These are phyloP conservation scores for Synchiropus splendidus DNA, from an alignment of 2,113 vertebrate species.

Conservation along the genomic window DNA sequence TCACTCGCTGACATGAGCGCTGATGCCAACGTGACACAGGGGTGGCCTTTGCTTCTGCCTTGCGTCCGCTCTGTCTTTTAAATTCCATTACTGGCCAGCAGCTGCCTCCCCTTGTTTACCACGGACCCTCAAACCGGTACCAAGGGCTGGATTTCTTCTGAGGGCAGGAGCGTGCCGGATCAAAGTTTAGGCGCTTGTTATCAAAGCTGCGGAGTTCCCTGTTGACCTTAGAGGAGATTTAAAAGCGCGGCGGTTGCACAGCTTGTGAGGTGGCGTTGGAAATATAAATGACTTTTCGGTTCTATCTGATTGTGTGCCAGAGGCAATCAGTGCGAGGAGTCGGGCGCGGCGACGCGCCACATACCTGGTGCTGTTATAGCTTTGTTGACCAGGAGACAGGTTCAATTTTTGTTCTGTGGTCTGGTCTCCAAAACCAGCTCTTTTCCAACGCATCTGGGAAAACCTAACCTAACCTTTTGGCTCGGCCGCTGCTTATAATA, in stretches of 20 bases:
- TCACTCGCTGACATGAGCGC: no score
- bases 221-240: conserved; percentile 43
- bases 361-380: not conserved
- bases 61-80: no score
- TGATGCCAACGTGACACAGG: no score
- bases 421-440: no score
- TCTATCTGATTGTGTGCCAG: conserved; percentile 50
- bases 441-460: no score
- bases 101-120: conserved; percentile 6
- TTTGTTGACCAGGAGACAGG: no score
- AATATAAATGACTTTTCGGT: conserved; percentile 38
- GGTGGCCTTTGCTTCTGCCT: no score
- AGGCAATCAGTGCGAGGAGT: conserved; percentile 44
- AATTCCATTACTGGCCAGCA: conserved; percentile 6
- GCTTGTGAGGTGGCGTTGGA: conserved; percentile 26
- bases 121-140: conserved; percentile 4
- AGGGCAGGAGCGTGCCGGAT: conserved; percentile 24
- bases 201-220: conserved; percentile 38
- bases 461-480: no score
- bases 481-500: no score
- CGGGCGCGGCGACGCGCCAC: conserved; percentile 20
- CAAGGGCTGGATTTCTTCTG: conserved; percentile 23
- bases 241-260: conserved; percentile 35
- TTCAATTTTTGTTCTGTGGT: no score
- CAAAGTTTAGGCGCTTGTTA: conserved; percentile 40